Percentiles rank a stretch among this genome's conserved stretches.
phyloP scores from a whole-genome alignment of 1,140 invertebrate species.

The Hypothenemus hampei region DNA sequence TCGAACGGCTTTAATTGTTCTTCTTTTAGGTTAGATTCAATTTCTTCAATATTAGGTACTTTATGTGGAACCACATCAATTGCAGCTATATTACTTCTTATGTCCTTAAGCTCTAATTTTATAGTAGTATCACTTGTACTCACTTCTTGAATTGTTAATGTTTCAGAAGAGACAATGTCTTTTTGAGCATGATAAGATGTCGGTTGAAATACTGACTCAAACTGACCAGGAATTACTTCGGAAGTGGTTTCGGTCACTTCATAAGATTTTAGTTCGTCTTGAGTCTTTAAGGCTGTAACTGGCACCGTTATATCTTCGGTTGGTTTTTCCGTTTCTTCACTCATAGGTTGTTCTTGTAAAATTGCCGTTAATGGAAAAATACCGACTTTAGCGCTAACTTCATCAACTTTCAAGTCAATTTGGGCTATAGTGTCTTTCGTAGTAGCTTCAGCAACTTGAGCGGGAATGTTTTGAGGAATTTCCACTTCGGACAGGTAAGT shows the following conservation, averaged over 20 bases:
- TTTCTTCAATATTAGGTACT: slow-evolving; percentile 58
- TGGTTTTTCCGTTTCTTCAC: slow-evolving; percentile 21
- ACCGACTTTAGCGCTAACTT: slow-evolving; percentile 10
- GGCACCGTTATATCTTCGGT: slow-evolving; percentile 37
- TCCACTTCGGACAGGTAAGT: slow-evolving; percentile 25
- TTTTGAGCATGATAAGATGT: slow-evolving; percentile 49
- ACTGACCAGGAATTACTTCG: slow-evolving; percentile 50
- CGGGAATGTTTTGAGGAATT: slow-evolving; percentile 43
- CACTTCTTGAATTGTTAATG: slow-evolving; percentile 55
- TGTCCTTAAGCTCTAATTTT: slow-evolving; percentile 34
- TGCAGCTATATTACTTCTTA: slow-evolving; percentile 47
- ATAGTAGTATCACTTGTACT: slow-evolving; percentile 40
- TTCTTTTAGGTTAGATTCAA: slow-evolving; percentile 56
- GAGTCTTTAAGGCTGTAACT: slow-evolving; percentile 48
- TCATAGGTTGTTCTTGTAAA: slow-evolving; percentile 16
- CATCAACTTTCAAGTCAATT: slow-evolving; percentile 14
- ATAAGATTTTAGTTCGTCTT: slow-evolving; percentile 54
- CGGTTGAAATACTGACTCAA: slow-evolving; percentile 49
- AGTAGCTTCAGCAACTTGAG: slow-evolving; percentile 38
- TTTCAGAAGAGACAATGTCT: slow-evolving; percentile 53
- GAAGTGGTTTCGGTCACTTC: slow-evolving; percentile 55
- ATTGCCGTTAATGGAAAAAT: slow-evolving; percentile 13
- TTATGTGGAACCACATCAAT: slow-evolving; percentile 55
- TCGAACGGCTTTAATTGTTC: slow-evolving; percentile 46
- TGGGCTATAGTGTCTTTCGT: slow-evolving; percentile 9